Base-by-base conservation (phyloP, 2,113 vertebrate genomes). In the Urocynchramus pylzowi region DNA sequence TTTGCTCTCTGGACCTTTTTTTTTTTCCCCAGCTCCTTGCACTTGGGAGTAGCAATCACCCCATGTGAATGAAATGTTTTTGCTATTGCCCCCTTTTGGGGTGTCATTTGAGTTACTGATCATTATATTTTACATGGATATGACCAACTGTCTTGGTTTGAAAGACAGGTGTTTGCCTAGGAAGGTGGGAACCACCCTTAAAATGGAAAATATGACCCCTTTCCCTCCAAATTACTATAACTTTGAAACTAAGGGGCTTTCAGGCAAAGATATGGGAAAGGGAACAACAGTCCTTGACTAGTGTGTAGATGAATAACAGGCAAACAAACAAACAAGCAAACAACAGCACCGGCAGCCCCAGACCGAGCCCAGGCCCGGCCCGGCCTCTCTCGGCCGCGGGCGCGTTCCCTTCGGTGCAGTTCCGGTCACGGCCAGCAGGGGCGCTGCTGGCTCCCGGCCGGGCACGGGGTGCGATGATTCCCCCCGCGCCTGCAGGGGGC, bases 361-460 rank as follows among this genome's bases (percentile, higher is more conserved):
- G 2, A 2, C 26, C 37, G 61, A 23, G 1, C 5, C 61, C 12
- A 50, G 2, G 1, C 28, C 28, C 74, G 15, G 0, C 19, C 7
- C 54, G 4, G 23, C 70, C 23, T 4, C 37, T 24, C 69, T 4
- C 2, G 37, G 49, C n/a, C n/a, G n/a, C n/a, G n/a, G n/a, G n/a
- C n/a, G n/a, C n/a, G n/a, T n/a, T n/a, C n/a, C n/a, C n/a, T n/a
- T n/a, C n/a, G n/a, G 41, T 42, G 64, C 33, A 67, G 64, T 35
- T 27, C 56, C n/a, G 7, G 10, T 12, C 65, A 6, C 44, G 1
- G 65, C 65, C 65, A 7, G 6, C 44, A 35, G 44, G 65, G n/a
- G n/a, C n/a, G n/a, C n/a, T n/a, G n/a, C n/a, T n/a, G n/a, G n/a
- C n/a, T n/a, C n/a, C n/a, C n/a, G n/a, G n/a, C n/a, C n/a, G n/a